Evolutionary conservation across 23 tunicate genomes (phyloP), one percentile per base, ranked within the genome.

Genomic region (Halocynthia roretzi): DNA sequence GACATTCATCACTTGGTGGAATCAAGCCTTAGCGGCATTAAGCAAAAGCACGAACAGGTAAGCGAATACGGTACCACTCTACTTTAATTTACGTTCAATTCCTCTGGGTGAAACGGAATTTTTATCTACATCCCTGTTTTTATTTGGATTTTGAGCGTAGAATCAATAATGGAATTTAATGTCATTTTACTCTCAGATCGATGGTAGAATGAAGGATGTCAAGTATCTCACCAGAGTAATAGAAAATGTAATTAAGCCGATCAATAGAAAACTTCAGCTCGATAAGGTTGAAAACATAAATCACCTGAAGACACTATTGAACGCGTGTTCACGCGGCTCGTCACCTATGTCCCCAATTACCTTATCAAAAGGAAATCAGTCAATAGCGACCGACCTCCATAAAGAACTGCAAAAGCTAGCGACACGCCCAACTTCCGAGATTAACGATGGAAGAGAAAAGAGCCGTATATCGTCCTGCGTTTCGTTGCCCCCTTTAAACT

Each of bases 1-100:
- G 84, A 88, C 53, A 83, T 88, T 50, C 87, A 88, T 82, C 69
- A 83, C 62, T 88, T 87, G 10, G 80, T 88, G 56, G 84, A 83
- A 67, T n/a, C 69, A 2, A 71, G 77, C 8, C 31, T 88, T 2
- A 68, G 54, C 51, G 19, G 54, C 31, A 31, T 88, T 51, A 83
- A 71, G 67, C 82, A 71, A 49, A 81, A 83, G 60, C 84, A 81
- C 40, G 50, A 64, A 68, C 75, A 88, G 87, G 95, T 88, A 66
- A 51, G 71, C 22, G 44, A 31, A 4, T 31, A 31, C 44, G 44
- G 44, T 31, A 31, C 44, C 44, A 31, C 44, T 31, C 44, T 31
- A 31, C 44, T 31, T 31, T 31, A 31, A 31, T 21, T 17, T 67
- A 67, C 31, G 71, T 17, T 21, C 20, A 18, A 11, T 12, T 67